Base-by-base conservation (phyloP, 2,113 vertebrate genomes). In the Origma solitaria region DNA sequence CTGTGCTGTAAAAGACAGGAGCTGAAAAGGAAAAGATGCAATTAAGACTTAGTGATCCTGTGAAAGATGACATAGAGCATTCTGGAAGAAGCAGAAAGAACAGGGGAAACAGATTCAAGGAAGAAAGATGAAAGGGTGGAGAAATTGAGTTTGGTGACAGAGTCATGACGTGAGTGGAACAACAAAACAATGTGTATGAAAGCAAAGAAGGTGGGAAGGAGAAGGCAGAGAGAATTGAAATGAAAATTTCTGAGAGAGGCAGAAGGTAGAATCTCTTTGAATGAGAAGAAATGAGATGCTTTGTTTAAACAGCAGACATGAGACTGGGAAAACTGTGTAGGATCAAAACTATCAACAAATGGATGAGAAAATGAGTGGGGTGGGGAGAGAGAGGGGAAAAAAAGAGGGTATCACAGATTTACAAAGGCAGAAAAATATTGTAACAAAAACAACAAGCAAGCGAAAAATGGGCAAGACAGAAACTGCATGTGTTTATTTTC, bases 351-450 rank as follows among this genome's bases (percentile, higher is more conserved):
- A 10, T n/a, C 33, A 76, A 51, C 7, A 79, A 79, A 68, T 21
- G 12, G 18, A 75, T 66, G 44, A 71, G 5, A 45, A 11, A 82
- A 62, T 21, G 21, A 66, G 14, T 54, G 17, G 14, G 3, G 3
- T 54, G 16, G 30, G 7, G 20, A 81, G 24, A 27, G 0, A 2
- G 4, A 11, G n/a, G 14, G 1, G 2, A 3, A 2, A 47, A 9
- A 18, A 76, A 45, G 6, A 50, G 3, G 2, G 18, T 10, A 60
- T 60, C 3, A 7, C 21, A 56, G 12, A 20, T 64, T 68, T 51
- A 30, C 9, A 64, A 80, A 93, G 27, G 20, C 40, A 84, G 47
- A 75, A 84, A 19, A 53, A 33, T 38, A 82, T 7, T 66, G 14
- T 35, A 66, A 81, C 7, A 25, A 82, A 79, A 85, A 11, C 7